Conservation (phyloP, 1,140 invertebrate genomes). For the Hyles vespertilio region DNA sequence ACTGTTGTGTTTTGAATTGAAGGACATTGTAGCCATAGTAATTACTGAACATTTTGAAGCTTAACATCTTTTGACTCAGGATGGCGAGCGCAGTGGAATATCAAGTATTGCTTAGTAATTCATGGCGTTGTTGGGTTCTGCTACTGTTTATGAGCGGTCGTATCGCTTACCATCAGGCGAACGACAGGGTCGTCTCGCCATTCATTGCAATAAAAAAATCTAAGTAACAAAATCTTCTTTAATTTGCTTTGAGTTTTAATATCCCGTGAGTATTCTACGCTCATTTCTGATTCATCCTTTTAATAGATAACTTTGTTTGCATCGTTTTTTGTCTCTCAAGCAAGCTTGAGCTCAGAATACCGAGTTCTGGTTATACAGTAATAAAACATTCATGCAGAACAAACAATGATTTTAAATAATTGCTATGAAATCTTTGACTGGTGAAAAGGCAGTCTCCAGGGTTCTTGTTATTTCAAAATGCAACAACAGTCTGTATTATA, state of each 20-base stretch:
- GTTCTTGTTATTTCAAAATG: no score
- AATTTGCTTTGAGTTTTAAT: neutral
- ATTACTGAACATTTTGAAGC: no score
- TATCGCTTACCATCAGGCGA: no score
- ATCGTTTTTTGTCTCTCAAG: slow-evolving; percentile 17
- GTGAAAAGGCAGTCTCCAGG: neutral
- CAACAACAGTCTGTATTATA: no score
- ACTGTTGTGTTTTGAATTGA: no score
- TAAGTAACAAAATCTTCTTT: neutral
- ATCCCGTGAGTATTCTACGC: slow-evolving; percentile 8
- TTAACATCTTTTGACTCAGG: no score
- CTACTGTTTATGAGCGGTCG: no score
- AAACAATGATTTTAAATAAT: neutral
- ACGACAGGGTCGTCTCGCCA: no score
- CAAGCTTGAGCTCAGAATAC: slow-evolving; percentile 13
- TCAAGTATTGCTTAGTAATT: no score
- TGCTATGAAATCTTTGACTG: neutral
- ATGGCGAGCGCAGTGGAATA: no score
- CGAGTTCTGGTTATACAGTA: slow-evolving; percentile 6
- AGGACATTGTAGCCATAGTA: no score
- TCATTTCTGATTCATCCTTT: slow-evolving; percentile 19
- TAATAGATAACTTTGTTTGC: slow-evolving; percentile 9
- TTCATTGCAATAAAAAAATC: neutral
- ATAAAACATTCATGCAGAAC: slow-evolving; percentile 5
- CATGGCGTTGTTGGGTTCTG: no score